Base-by-base conservation (phyloP, 2,113 vertebrate genomes). In the Argyrosomus japonicus region DNA sequence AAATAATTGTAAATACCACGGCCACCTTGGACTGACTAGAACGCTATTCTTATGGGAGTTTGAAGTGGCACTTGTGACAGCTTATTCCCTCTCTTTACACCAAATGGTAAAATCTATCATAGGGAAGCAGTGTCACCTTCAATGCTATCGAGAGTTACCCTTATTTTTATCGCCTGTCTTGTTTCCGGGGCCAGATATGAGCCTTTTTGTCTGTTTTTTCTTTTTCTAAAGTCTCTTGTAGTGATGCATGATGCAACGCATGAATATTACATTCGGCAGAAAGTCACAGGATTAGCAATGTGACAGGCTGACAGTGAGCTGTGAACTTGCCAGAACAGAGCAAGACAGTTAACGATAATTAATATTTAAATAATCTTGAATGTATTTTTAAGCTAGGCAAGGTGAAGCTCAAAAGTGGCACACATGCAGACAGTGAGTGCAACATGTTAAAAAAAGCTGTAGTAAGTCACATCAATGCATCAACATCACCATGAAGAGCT, bases 1-100 rank as follows among this genome's bases (percentile, higher is more conserved):
- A 80, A 84, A 50, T 82, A 85, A 83, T 75, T 89, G 86, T 82
- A 90, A 91, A 92, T 89, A 81, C 13, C 64, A 29, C 9, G 61
- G 68, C 79, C 87, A 89, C 87, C 84, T 92, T 92, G 89, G 84
- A 86, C 75, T 64, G 81, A 75, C 75, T 87, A 27, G 50, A 76
- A 81, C 21, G 43, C 50, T 68, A 12, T 75, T 65, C 81, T 83
- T 71, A 10, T 29, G 84, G 87, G 85, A 87, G 43, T 77, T 57
- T 76, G 45, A 88, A 76, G 76, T 78, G 72, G 64, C 68, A 81
- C 67, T 78, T 50, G 68, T 78, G 85, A 89, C 77, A 69, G 88
- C 79, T 77, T 77, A 85, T 74, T 88, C 48, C 60, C 50, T 70
- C 45, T 85, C 68, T 73, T 48, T 75, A 29, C 47, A 36, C 21